Evolutionary conservation across 1,140 invertebrate species (phyloP).

Genomic region (Varroa destructor): DNA sequence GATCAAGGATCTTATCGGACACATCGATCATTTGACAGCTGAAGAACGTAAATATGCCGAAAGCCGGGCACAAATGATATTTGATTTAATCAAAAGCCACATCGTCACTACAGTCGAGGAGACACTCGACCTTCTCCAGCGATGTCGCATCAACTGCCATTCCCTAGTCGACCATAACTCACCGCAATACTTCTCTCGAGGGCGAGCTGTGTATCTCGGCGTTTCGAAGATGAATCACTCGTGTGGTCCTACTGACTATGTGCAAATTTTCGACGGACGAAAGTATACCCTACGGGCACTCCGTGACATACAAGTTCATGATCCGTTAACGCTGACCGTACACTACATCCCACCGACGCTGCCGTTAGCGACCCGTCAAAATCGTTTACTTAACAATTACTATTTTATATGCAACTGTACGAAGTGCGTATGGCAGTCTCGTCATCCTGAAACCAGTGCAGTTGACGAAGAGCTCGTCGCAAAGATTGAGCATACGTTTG

Average conservation of each 20-base stretch:
- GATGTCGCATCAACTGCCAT: conserved; percentile 19
- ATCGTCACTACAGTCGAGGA: neutral
- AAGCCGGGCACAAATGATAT: neutral
- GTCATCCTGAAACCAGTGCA: neutral
- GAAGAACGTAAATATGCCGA: neutral
- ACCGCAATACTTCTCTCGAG: conserved; percentile 8
- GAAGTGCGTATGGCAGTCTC: conserved; percentile 13
- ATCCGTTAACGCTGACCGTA: conserved; percentile 2
- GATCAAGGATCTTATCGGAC: conserved; percentile 12
- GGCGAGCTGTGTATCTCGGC: conserved; percentile 9
- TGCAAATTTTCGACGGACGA: conserved; percentile 14
- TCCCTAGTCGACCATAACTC: conserved; percentile 12
- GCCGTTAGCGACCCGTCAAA: neutral
- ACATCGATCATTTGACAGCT: neutral
- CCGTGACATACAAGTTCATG: neutral
- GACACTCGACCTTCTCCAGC: conserved; percentile 4
- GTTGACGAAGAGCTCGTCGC: neutral
- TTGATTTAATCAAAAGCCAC: neutral
- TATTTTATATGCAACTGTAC: conserved; percentile 24
- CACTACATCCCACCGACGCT: conserved; percentile 19
- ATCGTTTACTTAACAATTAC: neutral
- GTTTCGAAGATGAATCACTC: conserved; percentile 16
- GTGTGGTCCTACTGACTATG: conserved; percentile 2
- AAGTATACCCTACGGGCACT: neutral
- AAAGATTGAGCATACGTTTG: neutral